A percentile compares a stretch with the other conserved stretches of the same genome.
Conservation (phyloP, 2,888 invertebrate species). For the Malachius bipustulatus region DNA sequence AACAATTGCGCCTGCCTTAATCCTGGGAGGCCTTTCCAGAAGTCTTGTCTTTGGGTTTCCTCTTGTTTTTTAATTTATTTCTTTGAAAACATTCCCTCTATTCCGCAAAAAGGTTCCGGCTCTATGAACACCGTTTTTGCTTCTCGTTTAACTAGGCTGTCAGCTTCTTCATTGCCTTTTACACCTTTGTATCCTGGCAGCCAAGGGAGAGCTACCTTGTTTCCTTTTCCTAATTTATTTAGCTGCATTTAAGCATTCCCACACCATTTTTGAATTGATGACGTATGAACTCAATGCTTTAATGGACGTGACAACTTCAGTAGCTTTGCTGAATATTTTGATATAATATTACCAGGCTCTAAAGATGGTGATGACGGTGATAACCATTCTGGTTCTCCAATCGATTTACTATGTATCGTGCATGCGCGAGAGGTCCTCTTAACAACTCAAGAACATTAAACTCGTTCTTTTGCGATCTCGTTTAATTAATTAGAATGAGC, state of each 20-base stretch:
- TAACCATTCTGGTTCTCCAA: too few species aligned
- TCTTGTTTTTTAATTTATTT: slow-evolving; percentile 6
- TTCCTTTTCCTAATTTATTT: slow-evolving; percentile 5
- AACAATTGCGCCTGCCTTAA: slow-evolving; percentile 1
- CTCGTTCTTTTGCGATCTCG: too few species aligned
- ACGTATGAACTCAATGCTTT: slow-evolving; percentile 3
- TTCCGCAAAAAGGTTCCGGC: slow-evolving; percentile 7
- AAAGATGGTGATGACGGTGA: too few species aligned
- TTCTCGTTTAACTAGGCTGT: too few species aligned
- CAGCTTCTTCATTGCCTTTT: not conserved
- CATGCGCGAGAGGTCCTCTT: too few species aligned
- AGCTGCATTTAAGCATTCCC: not conserved
- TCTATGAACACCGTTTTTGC: slow-evolving; percentile 1
- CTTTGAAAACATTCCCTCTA: slow-evolving; percentile 3
- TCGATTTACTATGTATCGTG: too few species aligned
- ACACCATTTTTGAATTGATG: slow-evolving; percentile 2
- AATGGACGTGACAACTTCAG: too few species aligned
- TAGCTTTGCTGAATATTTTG: too few species aligned
- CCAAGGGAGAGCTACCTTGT: not conserved
- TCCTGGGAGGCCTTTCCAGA: slow-evolving; percentile 5
- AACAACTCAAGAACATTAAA: too few species aligned
- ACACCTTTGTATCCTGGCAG: too few species aligned
- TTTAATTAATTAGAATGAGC: too few species aligned
- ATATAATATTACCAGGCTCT: too few species aligned
- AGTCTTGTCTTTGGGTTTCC: slow-evolving; percentile 2